phyloP scores from a whole-genome alignment of 2,888 invertebrate genomes.

The Ormia ochracea region DNA sequence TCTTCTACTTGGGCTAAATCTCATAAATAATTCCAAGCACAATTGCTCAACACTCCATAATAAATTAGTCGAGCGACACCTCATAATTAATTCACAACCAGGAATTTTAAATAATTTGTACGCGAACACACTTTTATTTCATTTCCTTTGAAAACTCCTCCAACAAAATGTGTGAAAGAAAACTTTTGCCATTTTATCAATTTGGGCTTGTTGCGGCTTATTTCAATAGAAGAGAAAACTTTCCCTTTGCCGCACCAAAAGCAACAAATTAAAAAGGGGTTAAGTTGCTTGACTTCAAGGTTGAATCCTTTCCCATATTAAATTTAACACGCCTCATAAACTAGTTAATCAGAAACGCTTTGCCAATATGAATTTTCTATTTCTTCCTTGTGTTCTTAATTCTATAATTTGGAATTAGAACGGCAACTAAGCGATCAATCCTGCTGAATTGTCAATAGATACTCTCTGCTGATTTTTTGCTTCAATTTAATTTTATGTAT shows the following conservation, averaged over 20 bases:
- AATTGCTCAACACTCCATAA: slow-evolving; percentile 52
- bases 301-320: slow-evolving; percentile 59
- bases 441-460: slow-evolving; percentile 26
- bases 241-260: background rate
- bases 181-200: slow-evolving; percentile 17
- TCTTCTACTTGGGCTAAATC: slow-evolving; percentile 25
- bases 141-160: slow-evolving; percentile 48
- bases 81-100: slow-evolving; percentile 74
- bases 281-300: slow-evolving; percentile 33
- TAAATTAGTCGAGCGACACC: slow-evolving; percentile 65
- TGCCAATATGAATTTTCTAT: slow-evolving; percentile 72
- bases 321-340: slow-evolving; percentile 64
- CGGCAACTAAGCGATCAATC: slow-evolving; percentile 33
- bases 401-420: background rate
- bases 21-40: slow-evolving; percentile 57
- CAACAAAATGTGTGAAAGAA: background rate
- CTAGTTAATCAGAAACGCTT: slow-evolving; percentile 69
- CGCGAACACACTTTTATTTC: slow-evolving; percentile 50
- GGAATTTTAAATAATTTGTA: slow-evolving; percentile 71
- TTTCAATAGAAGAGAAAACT: slow-evolving; percentile 17
- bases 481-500: background rate
- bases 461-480: background rate
- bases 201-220: background rate
- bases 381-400: background rate
- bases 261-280: slow-evolving; percentile 15